A percentile compares a stretch with the other conserved stretches of the same genome.
phyloP scores from a whole-genome alignment of 2,888 invertebrate species.

The Drosophila birchii region DNA sequence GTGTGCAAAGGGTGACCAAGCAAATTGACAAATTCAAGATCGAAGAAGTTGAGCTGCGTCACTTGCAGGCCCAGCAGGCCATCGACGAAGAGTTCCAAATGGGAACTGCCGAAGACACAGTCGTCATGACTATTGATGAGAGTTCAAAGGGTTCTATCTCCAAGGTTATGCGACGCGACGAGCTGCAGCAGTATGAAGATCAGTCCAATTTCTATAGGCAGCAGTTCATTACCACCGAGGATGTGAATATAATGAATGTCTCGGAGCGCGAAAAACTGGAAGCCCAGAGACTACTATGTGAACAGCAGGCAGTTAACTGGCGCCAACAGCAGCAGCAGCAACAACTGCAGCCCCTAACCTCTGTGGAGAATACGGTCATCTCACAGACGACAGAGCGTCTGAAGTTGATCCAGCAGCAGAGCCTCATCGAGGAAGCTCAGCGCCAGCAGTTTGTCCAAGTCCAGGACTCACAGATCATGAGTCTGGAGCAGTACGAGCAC shows the following conservation, averaged over 20 bases:
- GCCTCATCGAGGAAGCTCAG: slow-evolving; percentile 74
- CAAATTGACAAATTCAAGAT: slow-evolving; percentile 84
- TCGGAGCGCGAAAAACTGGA: slow-evolving; percentile 82
- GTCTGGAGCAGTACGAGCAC: slow-evolving; percentile 73
- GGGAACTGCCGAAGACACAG: slow-evolving; percentile 86
- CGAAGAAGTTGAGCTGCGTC: slow-evolving; percentile 85
- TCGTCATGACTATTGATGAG: slow-evolving; percentile 86
- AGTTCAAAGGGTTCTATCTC: slow-evolving; percentile 81
- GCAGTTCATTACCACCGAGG: slow-evolving; percentile 82
- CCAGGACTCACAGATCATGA: slow-evolving; percentile 80
- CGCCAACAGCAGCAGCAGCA: slow-evolving; percentile 70
- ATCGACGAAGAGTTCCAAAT: slow-evolving; percentile 86
- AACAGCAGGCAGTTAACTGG: slow-evolving; percentile 83
- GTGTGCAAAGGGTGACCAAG: slow-evolving; percentile 84
- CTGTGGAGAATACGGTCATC: slow-evolving; percentile 70
- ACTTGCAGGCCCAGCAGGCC: slow-evolving; percentile 73
- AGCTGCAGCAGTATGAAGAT: slow-evolving; percentile 79
- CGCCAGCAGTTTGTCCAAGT: slow-evolving; percentile 73
- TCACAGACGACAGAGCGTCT: slow-evolving; percentile 66
- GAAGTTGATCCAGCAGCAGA: slow-evolving; percentile 69
- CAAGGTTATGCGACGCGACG: slow-evolving; percentile 78
- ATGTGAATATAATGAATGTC: slow-evolving; percentile 82
- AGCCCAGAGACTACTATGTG: slow-evolving; percentile 78
- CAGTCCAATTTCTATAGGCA: slow-evolving; percentile 72
- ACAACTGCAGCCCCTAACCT: slow-evolving; percentile 70